Evolutionary conservation across 2,113 vertebrate genomes (phyloP).

Genomic region (Drymodes brunneopygia): DNA sequence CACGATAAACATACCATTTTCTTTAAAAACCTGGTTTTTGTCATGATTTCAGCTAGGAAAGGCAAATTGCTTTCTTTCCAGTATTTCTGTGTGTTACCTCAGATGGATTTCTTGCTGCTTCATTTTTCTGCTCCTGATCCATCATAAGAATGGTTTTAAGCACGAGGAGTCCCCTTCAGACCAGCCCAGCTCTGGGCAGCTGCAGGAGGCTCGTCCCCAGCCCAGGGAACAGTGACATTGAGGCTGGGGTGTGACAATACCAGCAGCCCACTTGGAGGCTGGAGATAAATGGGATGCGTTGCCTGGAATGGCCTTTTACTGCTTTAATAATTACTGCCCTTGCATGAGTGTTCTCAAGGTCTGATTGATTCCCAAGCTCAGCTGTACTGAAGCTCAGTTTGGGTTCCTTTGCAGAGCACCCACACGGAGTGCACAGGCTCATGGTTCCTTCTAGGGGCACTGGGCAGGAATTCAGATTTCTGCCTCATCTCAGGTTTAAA

Average conservation of each 20-base stretch:
- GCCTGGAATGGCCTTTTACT: neutral
- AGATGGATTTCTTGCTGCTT: neutral
- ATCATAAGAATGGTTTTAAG: neutral
- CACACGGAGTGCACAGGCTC: neutral
- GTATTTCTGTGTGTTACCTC: neutral
- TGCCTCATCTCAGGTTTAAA: neutral
- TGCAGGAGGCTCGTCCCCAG: neutral
- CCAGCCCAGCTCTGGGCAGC: neutral
- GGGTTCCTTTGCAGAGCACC: neutral
- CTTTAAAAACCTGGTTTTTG: neutral
- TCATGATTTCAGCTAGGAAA: neutral
- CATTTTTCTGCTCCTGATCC: neutral
- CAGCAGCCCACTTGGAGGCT: neutral
- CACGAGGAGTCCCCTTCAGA: neutral
- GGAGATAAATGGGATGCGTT: neutral
- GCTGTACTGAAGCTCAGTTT: neutral
- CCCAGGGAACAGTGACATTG: neutral
- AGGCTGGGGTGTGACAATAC: neutral
- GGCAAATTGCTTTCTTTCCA: neutral
- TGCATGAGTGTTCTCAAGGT: neutral
- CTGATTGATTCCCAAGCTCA: neutral
- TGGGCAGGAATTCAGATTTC: neutral
- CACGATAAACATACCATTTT: neutral
- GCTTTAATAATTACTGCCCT: neutral
- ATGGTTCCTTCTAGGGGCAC: neutral